Evolutionary conservation across 2,113 vertebrate genomes (phyloP).

Genomic region (Oplegnathus fasciatus): DNA sequence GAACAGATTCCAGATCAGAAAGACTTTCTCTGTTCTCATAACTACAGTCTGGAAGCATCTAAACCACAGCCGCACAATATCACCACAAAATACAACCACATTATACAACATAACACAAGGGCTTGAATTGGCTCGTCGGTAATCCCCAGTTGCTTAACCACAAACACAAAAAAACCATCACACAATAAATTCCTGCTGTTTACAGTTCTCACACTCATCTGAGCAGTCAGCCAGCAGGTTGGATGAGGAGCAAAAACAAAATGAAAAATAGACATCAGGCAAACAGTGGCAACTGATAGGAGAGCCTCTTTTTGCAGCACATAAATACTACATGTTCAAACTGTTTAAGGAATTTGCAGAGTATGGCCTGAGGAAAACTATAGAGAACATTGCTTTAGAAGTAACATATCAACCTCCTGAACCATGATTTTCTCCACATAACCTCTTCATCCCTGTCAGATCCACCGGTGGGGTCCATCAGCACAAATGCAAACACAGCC

Average conservation of each 20-base stretch:
- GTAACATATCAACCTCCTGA: background rate
- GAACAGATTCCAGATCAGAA: conserved; percentile 15
- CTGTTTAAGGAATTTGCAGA: background rate
- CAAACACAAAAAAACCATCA: conserved; percentile 4
- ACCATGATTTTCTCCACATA: background rate
- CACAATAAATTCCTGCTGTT: background rate
- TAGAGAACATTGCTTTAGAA: background rate
- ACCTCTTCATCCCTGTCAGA: background rate
- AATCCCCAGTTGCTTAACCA: background rate
- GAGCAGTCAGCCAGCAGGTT: background rate
- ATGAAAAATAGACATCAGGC: background rate
- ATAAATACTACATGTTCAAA: background rate
- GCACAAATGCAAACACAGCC: background rate
- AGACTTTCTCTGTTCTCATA: conserved; percentile 27
- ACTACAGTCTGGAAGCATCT: conserved; percentile 7
- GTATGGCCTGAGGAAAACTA: background rate
- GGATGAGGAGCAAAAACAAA: background rate
- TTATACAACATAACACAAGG: conserved; percentile 3
- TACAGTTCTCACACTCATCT: background rate
- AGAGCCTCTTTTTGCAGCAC: background rate
- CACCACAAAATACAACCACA: background rate
- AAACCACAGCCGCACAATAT: background rate
- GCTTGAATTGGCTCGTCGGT: background rate
- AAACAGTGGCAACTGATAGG: background rate
- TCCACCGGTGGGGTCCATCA: background rate